These are phyloP conservation scores for Zophobas morio DNA, from an alignment of 1,140 invertebrate species.

Conservation along the genomic window DNA sequence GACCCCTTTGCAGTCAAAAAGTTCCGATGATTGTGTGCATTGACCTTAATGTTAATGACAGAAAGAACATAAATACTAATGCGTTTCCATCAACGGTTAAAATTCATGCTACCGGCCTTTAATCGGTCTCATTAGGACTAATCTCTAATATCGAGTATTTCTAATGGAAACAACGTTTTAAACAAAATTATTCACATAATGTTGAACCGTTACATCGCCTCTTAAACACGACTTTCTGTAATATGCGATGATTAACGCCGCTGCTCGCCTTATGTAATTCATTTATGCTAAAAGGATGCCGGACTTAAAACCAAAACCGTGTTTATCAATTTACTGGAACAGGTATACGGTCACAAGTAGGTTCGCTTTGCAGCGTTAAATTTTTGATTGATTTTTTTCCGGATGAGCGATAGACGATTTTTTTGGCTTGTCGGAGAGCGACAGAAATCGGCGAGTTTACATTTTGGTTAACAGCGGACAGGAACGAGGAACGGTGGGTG, in stretches of 20 bases:
- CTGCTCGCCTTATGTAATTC: conserved; percentile 31
- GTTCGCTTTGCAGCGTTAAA: conserved; percentile 5
- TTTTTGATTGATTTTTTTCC: neutral
- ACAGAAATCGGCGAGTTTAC: too few relatives aligned
- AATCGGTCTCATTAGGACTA: conserved; percentile 31
- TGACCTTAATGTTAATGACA: conserved; percentile 25
- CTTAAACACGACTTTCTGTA: conserved; percentile 23
- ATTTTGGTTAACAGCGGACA: too few relatives aligned
- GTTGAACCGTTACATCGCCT: conserved; percentile 36
- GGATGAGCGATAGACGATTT: too few relatives aligned
- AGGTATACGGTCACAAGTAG: conserved; percentile 23
- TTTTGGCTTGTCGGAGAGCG: too few relatives aligned
- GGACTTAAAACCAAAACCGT: conserved; percentile 40
- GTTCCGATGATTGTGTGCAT: conserved; percentile 2
- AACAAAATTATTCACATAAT: conserved; percentile 42
- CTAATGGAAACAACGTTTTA: conserved; percentile 41
- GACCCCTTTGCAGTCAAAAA: conserved; percentile 11
- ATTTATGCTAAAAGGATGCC: conserved; percentile 42
- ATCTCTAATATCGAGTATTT: conserved; percentile 22
- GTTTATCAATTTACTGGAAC: conserved; percentile 26
- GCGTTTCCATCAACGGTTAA: conserved; percentile 9
- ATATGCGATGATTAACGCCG: conserved; percentile 36
- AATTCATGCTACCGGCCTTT: conserved; percentile 18
- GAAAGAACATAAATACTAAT: neutral
- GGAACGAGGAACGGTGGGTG: too few relatives aligned